Percentiles rank a stretch among this genome's conserved stretches.
Evolutionary conservation across 1,140 invertebrate species (phyloP).

Genomic region (Cyclargus thomasi): DNA sequence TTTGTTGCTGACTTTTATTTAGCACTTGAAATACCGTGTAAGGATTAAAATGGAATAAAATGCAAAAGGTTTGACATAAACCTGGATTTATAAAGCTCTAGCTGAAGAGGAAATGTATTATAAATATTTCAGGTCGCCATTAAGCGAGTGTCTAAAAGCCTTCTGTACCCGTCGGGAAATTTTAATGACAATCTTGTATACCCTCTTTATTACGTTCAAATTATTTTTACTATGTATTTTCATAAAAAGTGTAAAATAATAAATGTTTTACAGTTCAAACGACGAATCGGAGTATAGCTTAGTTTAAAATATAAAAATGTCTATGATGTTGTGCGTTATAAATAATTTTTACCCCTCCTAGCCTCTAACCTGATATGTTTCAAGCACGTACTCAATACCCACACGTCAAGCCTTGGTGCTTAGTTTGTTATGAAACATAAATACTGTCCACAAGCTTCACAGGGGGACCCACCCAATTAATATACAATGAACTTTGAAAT

Average conservation of each 20-base stretch:
- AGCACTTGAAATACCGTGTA: neutral
- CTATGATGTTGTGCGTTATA: too few species aligned
- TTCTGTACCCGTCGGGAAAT: neutral
- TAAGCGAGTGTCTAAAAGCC: slow-evolving; percentile 4
- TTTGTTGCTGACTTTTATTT: neutral
- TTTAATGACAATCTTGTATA: neutral
- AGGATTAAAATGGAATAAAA: neutral
- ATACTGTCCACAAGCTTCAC: neutral
- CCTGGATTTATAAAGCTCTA: neutral
- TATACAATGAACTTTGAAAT: slow-evolving; percentile 10
- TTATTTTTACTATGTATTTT: neutral
- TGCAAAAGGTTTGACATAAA: slow-evolving; percentile 2
- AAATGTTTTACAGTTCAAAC: too few species aligned
- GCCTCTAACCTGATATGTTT: too few species aligned
- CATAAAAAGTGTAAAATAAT: too few species aligned
- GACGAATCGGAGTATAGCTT: too few species aligned
- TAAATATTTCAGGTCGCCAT: slow-evolving; percentile 11
- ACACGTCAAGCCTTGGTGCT: neutral
- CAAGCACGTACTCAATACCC: neutral
- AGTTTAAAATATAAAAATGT: too few species aligned
- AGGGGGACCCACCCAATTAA: neutral
- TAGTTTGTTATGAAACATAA: neutral
- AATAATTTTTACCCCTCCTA: too few species aligned
- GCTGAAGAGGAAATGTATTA: neutral
- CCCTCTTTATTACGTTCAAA: neutral